phyloP scores from a whole-genome alignment of 1,140 invertebrate genomes.

The Drosophila sp. region DNA sequence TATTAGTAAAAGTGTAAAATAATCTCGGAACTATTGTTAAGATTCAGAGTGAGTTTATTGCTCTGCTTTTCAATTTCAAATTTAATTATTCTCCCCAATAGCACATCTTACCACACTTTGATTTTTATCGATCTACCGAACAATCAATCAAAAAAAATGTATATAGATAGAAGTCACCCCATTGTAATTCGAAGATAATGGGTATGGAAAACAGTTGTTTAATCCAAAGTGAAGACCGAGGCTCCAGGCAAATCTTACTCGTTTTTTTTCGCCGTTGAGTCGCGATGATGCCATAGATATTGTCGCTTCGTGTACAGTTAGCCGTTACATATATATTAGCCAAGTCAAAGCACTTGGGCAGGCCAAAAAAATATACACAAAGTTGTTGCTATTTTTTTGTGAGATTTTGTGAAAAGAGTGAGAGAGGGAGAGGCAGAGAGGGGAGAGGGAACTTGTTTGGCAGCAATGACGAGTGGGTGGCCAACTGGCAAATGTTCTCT shows the following conservation, averaged over 20 bases:
- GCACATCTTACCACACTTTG: too few relatives aligned
- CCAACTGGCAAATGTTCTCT: slow-evolving; percentile 44
- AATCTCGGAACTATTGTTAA: too few relatives aligned
- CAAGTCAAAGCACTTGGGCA: slow-evolving; percentile 41
- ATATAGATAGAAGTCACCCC: not conserved
- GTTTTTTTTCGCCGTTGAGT: slow-evolving; percentile 25
- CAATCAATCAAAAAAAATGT: too few relatives aligned
- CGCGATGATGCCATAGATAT: slow-evolving; percentile 69
- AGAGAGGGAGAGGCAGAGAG: too few relatives aligned
- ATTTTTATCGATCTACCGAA: not conserved
- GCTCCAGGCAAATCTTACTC: slow-evolving; percentile 29
- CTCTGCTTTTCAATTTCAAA: not conserved
- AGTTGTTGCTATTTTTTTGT: slow-evolving; percentile 20
- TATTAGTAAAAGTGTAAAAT: too few relatives aligned
- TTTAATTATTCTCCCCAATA: too few relatives aligned
- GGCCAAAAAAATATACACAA: slow-evolving; percentile 51
- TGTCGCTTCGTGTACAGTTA: slow-evolving; percentile 81
- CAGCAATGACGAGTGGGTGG: slow-evolving; percentile 67
- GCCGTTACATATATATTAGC: slow-evolving; percentile 79
- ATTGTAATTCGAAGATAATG: slow-evolving; percentile 7
- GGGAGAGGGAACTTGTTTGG: slow-evolving; percentile 62
- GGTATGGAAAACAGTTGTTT: slow-evolving; percentile 48
- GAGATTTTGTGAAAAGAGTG: too few relatives aligned
- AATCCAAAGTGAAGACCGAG: not conserved
- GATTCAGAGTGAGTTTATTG: too few relatives aligned